phyloP scores from a whole-genome alignment of 2,113 vertebrate species.

The Callopanchax toddi region DNA sequence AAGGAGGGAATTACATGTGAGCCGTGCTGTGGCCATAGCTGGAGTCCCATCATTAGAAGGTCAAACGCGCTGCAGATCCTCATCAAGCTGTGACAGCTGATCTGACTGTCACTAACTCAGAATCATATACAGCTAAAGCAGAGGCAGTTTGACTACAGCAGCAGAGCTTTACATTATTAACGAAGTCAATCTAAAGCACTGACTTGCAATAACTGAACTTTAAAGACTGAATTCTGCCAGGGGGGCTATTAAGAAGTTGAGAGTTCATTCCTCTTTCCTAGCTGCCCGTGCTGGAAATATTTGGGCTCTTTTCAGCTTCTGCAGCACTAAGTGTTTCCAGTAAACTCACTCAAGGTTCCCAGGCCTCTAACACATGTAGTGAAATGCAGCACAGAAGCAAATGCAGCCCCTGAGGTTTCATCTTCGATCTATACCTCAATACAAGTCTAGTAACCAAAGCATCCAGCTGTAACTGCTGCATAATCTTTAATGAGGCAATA shows the following conservation, averaged over 20 bases:
- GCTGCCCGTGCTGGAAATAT: constrained; percentile 7
- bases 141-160: constrained; percentile 11
- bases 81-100: constrained; percentile 58
- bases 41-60: constrained; percentile 65
- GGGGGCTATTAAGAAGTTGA: constrained; percentile 11
- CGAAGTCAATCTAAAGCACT: constrained; percentile 17
- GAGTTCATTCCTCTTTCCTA: constrained; percentile 4
- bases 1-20: constrained; percentile 60
- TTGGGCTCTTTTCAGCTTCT: constrained; percentile 24
- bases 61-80: constrained; percentile 57
- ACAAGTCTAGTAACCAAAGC: constrained; percentile 16
- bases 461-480: constrained; percentile 7
- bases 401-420: constrained; percentile 1
- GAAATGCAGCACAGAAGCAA: constrained; percentile 13
- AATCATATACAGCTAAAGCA: constrained; percentile 16
- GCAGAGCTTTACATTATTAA: constrained; percentile 41
- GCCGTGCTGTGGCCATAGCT: constrained; percentile 51
- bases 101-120: constrained; percentile 22
- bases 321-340: constrained; percentile 40
- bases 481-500: constrained; percentile 24
- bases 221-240: background rate
- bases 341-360: constrained; percentile 37
- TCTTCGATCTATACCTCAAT: constrained; percentile 35
- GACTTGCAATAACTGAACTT: constrained; percentile 5
- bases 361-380: constrained; percentile 3